Conservation (phyloP, 2,797 vertebrate species). For the Amphiprion clarkii region DNA sequence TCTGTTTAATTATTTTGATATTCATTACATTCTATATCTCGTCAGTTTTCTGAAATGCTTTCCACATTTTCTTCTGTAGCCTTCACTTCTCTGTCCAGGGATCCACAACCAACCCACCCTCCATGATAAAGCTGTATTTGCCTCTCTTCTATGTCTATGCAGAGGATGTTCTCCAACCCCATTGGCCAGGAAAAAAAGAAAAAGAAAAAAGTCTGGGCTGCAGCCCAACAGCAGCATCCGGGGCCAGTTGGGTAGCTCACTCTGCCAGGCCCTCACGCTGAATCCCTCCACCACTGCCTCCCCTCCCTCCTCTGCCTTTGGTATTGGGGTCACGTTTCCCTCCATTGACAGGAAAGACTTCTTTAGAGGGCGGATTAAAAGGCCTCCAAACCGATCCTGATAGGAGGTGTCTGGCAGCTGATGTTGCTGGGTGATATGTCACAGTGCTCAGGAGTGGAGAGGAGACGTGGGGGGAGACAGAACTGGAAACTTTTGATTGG, state of each 20-base stretch:
- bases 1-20: neutral
- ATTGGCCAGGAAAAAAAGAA: conserved; percentile 6
- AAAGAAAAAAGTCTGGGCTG: conserved; percentile 54
- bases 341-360: conserved; percentile 77
- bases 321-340: conserved; percentile 79
- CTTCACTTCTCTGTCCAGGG: conserved; percentile 4
- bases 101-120: neutral
- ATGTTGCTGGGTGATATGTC: conserved; percentile 73
- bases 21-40: neutral
- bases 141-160: conserved; percentile 26
- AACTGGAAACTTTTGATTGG: conserved; percentile 66
- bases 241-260: conserved; percentile 68
- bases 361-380: conserved; percentile 79
- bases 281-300: conserved; percentile 8
- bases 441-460: conserved; percentile 49
- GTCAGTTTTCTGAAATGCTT: neutral
- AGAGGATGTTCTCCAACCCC: conserved; percentile 56
- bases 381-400: conserved; percentile 73
- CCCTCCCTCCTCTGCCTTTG: conserved; percentile 37
- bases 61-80: conserved; percentile 11
- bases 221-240: conserved; percentile 55
- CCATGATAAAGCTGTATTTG: conserved; percentile 23
- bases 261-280: conserved; percentile 51
- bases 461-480: conserved; percentile 31
- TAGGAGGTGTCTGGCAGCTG: conserved; percentile 77